Evolutionary conservation across 2,113 vertebrate genomes (phyloP).

Genomic region (Nycticorax nycticorax): DNA sequence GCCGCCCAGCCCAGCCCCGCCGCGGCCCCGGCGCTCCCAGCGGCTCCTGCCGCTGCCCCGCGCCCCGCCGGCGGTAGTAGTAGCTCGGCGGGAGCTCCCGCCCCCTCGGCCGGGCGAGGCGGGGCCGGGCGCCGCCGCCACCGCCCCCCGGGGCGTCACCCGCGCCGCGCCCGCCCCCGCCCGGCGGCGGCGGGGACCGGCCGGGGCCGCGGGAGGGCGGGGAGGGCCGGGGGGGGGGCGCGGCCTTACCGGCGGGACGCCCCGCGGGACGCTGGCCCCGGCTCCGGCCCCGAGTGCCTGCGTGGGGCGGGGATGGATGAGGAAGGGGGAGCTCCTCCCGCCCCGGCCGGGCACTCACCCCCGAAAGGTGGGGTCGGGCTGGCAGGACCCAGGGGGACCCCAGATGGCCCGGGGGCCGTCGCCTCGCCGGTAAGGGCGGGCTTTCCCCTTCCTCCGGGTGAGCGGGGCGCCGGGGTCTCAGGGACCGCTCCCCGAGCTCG

Average conservation of each 20-base stretch:
- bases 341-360: not conserved
- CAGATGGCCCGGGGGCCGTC: not conserved
- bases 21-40: not conserved
- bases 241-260: rapidly evolving
- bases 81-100: not conserved
- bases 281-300: too few species aligned
- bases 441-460: not conserved
- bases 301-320: rapidly evolving
- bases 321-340: not conserved
- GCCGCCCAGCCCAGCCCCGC: too few species aligned
- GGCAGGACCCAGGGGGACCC: not conserved
- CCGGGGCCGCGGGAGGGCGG: not conserved
- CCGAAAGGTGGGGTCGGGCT: not conserved
- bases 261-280: rapidly evolving
- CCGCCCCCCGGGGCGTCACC: not conserved
- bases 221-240: too few species aligned
- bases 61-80: not conserved
- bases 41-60: not conserved
- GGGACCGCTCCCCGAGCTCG: not conserved
- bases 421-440: not conserved
- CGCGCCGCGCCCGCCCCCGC: not conserved
- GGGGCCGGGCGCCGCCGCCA: not conserved
- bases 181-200: not conserved
- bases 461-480: not conserved
- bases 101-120: not conserved